phyloP scores from a whole-genome alignment of 2,888 invertebrate species.

The Pelosia muscerda region DNA sequence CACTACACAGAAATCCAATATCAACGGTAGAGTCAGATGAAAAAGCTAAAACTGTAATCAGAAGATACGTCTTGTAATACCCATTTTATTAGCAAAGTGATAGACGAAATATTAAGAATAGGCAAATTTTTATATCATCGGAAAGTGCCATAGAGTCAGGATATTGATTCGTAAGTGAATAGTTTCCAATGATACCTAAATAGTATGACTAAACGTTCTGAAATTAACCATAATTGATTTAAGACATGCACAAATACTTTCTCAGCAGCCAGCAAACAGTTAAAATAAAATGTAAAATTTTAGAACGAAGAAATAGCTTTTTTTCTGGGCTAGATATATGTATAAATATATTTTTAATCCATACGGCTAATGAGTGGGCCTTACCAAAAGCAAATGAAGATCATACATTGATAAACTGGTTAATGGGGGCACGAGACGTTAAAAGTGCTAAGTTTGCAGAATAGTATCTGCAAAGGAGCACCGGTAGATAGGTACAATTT shows the following conservation, averaged over 20 bases:
- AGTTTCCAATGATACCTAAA: neutral
- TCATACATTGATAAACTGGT: conserved; percentile 32
- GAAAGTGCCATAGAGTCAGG: neutral
- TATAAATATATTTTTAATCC: conserved; percentile 11
- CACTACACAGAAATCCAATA: too few relatives aligned
- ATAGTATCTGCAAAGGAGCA: conserved; percentile 22
- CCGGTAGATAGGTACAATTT: conserved; percentile 14
- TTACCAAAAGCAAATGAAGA: conserved; percentile 31
- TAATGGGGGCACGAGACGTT: conserved; percentile 34
- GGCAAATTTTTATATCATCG: too few relatives aligned
- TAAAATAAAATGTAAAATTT: neutral
- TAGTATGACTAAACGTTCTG: neutral
- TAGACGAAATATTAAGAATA: neutral
- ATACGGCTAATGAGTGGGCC: conserved; percentile 25
- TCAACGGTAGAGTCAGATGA: too few relatives aligned
- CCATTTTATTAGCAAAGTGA: neutral
- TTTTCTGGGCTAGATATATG: neutral
- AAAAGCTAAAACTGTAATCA: neutral
- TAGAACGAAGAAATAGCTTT: too few relatives aligned
- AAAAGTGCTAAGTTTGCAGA: conserved; percentile 23
- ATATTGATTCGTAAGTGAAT: neutral
- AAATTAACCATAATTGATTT: neutral
- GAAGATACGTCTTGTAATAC: too few relatives aligned
- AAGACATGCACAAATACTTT: neutral
- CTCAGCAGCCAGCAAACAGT: neutral